Base-by-base conservation (phyloP, 1,140 invertebrate species). In the Harpegnathos saltator region DNA sequence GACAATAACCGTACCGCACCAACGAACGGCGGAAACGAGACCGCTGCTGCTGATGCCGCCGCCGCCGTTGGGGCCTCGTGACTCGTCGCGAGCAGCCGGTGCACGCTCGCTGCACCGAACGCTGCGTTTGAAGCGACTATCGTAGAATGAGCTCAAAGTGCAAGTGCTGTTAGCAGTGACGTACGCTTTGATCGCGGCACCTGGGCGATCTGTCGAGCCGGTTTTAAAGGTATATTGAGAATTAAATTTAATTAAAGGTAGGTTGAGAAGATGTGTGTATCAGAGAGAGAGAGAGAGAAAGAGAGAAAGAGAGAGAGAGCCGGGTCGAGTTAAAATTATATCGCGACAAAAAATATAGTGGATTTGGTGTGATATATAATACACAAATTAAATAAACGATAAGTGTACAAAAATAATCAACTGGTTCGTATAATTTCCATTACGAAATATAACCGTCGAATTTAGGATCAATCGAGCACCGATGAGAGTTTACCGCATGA, bases 121-220 rank as follows among this genome's bases (percentile, higher is more conserved):
- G n/a, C 29, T 14, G 29, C 24, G 58, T 56, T 48, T 52, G 56
- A 22, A 56, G 71, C 77, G 68, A 26, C 80, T 74, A 80, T 61
- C 82, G 85, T 71, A 58, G 17, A 63, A 69, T 66, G 62, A 73
- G 71, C 87, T 81, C 77, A 81, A 87, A 85, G 83, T 82, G 77
- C 86, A 88, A 89, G 62, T 78, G 78, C 77, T 68, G 86, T 88
- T 56, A 68, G 58, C 87, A 80, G 72, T 26, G 19, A 61, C 50
- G 86, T 74, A 26, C 24, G 1, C 17, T 5, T 11, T 17, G 11
- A 12, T 1, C 1, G 12, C 17, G 62, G 63, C 38, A n/a, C 72
- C 80, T 54, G 56, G 9, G 4, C 38, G 11, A n/a, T 33, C 29
- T 5, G 29, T 33, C 29, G 5, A 33, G 29, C 29, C 5, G 1